Evolutionary conservation across 2,797 vertebrate species (phyloP), one percentile per base, ranked within the genome.

Genomic region (Cyprinella venusta): DNA sequence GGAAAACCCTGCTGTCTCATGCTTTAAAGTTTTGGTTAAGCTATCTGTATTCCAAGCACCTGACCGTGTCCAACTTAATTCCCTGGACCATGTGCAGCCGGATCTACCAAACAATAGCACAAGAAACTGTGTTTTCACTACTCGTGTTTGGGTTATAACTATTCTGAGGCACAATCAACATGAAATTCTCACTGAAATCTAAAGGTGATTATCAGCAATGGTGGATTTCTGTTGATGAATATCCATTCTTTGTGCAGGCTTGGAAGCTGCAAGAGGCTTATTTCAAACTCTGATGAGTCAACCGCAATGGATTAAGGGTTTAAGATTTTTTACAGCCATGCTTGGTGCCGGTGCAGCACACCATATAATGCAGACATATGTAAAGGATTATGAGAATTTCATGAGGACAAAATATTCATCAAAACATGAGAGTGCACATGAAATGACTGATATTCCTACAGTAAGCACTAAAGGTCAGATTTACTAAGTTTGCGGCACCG

Each of bases 261-360:
- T 67, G 85, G 83, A 88, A 88, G 85, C 91, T 80, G 88, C 85
- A 2, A 88, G 59, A 80, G 75, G 79, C 75, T 65, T 93, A 94
- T 94, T 94, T 93, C 93, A 91, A 89, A 91, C 90, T 90, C 90
- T 30, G 80, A 88, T 93, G 91, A 94, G 87, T 93, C 92, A 93
- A 91, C 87, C 82, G 68, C 54, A 87, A 80, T 92, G 92, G 94
- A 93, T 94, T 93, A 93, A 42, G 13, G 89, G 84, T 89, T 91
- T 90, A 91, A 80, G 50, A 83, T 80, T 88, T 91, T 81, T 83
- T 89, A 87, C 88, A 87, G 88, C 83, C 80, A 83, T 72, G 81
- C 85, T 80, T 90, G 85, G 87, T 87, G 86, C 92, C 90, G 91
- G 91, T 89, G 86, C 82, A 86, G 78, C 90, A 90, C 90, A 89